These are phyloP conservation scores for Tragelaphus eurycerus DNA, from an alignment of 2,797 vertebrate genomes.

Conservation along the genomic window DNA sequence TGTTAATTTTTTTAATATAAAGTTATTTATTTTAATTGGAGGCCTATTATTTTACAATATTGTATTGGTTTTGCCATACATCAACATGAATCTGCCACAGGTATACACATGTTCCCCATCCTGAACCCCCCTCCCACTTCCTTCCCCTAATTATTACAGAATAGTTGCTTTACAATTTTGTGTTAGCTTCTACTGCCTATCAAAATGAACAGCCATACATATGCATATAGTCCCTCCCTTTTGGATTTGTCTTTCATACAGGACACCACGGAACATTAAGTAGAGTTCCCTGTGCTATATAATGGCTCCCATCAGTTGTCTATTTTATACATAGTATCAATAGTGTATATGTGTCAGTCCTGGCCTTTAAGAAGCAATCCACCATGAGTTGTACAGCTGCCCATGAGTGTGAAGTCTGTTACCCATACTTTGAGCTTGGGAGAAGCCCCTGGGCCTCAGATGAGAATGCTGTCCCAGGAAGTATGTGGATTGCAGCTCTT, in stretches of 20 bases:
- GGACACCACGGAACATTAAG: fast-evolving
- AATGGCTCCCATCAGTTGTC: not conserved
- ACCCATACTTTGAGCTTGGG: not conserved
- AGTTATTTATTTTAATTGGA: too few relatives aligned
- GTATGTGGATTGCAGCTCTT: too few relatives aligned
- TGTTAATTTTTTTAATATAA: not conserved
- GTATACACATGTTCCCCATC: too few relatives aligned
- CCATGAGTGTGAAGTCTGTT: not conserved
- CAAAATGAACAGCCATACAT: not conserved
- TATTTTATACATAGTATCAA: not conserved
- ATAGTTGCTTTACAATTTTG: not conserved
- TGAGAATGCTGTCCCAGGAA: not conserved
- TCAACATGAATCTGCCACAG: too few relatives aligned
- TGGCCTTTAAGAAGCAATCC: not conserved
- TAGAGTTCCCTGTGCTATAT: not conserved
- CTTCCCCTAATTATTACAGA: not conserved
- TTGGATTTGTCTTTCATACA: not conserved
- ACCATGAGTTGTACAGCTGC: not conserved
- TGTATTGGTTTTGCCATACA: too few relatives aligned
- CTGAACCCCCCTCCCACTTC: too few relatives aligned
- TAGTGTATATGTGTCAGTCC: not conserved
- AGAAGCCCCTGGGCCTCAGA: not conserved
- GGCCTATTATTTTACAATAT: too few relatives aligned
- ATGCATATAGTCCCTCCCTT: not conserved
- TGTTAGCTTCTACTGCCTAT: not conserved